Conservation (phyloP, 2,888 invertebrate species). For the Cordilura impudica region DNA sequence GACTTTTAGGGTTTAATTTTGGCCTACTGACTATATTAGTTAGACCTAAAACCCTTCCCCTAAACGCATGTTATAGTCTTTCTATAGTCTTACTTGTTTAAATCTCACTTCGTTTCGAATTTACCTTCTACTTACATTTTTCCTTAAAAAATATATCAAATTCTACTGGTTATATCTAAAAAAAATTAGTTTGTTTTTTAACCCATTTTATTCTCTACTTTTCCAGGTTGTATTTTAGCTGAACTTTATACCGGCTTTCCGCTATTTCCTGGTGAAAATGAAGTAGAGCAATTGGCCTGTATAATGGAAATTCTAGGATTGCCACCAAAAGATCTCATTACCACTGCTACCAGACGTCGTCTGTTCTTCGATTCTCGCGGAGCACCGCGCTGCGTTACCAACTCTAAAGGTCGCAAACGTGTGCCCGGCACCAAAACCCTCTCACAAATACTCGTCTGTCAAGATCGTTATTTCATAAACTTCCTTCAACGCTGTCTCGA, state of each 20-base stretch:
- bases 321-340: constrained; percentile 92
- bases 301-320: constrained; percentile 96
- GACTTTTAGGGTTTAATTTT: no score
- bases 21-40: no score
- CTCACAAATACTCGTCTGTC: constrained; percentile 88
- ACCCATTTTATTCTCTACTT: background rate
- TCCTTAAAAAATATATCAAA: no score
- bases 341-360: constrained; percentile 89
- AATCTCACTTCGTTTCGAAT: no score
- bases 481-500: constrained; percentile 94
- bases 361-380: constrained; percentile 94
- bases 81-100: no score
- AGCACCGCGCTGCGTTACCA: constrained; percentile 92
- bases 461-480: constrained; percentile 92
- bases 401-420: constrained; percentile 95
- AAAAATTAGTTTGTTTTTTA: background rate
- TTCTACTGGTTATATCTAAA: no score
- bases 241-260: constrained; percentile 97
- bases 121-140: no score
- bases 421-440: constrained; percentile 91
- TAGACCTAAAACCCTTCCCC: no score
- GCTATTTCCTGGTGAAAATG: constrained; percentile 97
- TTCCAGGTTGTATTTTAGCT: constrained; percentile 92
- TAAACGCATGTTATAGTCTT: no score
- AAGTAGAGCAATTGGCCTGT: constrained; percentile 97